phyloP scores from a whole-genome alignment of 2,888 invertebrate genomes.

The Chirona hameri region DNA sequence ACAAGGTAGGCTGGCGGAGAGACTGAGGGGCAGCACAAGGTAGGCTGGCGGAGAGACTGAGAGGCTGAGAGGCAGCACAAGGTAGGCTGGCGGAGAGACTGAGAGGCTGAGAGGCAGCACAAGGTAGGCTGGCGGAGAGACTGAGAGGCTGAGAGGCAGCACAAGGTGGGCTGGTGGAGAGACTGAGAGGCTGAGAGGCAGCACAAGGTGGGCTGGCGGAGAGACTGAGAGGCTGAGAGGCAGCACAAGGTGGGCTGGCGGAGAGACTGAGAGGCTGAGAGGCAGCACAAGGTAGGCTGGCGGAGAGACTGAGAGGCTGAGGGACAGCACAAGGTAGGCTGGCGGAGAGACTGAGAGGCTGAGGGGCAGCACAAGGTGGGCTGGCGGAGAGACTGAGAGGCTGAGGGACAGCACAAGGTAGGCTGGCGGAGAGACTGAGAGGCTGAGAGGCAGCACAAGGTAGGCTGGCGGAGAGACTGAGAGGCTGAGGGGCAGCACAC shows the following conservation, averaged over 20 bases:
- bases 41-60: conserved; percentile 29
- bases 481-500: too few species aligned
- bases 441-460: conserved; percentile 74
- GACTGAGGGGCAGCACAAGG: conserved; percentile 75
- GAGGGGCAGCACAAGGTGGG: too few species aligned
- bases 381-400: conserved; percentile 86
- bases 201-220: conserved; percentile 56
- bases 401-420: conserved; percentile 74
- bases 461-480: conserved; percentile 29
- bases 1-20: conserved; percentile 75
- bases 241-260: too few species aligned
- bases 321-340: conserved; percentile 66
- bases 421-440: conserved; percentile 74
- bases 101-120: conserved; percentile 80
- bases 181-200: conserved; percentile 47
- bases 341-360: too few species aligned
- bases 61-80: too few species aligned
- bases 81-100: too few species aligned
- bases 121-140: conserved; percentile 77
- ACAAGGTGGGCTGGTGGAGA: conserved; percentile 53
- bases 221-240: too few species aligned
- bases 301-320: conserved; percentile 75
- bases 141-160: conserved; percentile 73
- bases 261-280: too few species aligned
- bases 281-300: conserved; percentile 78